These are phyloP conservation scores for Macheiramphus alcinus DNA, from an alignment of 2,113 vertebrate species.

Conservation along the genomic window DNA sequence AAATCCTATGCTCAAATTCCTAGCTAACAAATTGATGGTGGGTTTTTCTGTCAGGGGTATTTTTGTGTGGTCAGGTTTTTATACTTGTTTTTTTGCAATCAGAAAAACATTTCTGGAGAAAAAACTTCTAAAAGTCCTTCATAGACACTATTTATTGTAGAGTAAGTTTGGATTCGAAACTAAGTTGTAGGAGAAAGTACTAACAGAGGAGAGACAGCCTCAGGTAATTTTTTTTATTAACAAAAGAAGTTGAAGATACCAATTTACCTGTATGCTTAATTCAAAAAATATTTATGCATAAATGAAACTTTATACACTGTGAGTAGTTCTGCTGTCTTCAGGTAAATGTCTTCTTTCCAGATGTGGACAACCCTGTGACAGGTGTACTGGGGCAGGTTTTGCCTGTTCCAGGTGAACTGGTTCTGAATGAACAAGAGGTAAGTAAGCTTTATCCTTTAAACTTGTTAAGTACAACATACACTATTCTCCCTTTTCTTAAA, in stretches of 20 bases:
- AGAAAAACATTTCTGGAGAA: not conserved
- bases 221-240: not conserved
- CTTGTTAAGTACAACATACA: not conserved
- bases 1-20: not conserved
- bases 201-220: not conserved
- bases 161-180: not conserved
- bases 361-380: conserved; percentile 23
- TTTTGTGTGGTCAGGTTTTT: not conserved
- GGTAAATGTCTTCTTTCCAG: conserved; percentile 37
- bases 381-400: conserved; percentile 50
- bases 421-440: conserved; percentile 60
- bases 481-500: not conserved
- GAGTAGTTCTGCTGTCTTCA: not conserved
- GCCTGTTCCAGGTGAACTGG: conserved; percentile 46
- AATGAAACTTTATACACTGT: not conserved
- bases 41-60: not conserved
- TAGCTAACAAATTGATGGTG: not conserved
- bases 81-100: not conserved
- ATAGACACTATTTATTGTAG: not conserved
- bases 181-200: not conserved
- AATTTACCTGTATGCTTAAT: not conserved
- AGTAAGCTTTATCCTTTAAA: not conserved
- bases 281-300: not conserved
- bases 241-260: not conserved
- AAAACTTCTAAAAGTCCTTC: not conserved